Evolutionary conservation across 2,797 vertebrate genomes (phyloP).

Genomic region (Anguilla anguilla): DNA sequence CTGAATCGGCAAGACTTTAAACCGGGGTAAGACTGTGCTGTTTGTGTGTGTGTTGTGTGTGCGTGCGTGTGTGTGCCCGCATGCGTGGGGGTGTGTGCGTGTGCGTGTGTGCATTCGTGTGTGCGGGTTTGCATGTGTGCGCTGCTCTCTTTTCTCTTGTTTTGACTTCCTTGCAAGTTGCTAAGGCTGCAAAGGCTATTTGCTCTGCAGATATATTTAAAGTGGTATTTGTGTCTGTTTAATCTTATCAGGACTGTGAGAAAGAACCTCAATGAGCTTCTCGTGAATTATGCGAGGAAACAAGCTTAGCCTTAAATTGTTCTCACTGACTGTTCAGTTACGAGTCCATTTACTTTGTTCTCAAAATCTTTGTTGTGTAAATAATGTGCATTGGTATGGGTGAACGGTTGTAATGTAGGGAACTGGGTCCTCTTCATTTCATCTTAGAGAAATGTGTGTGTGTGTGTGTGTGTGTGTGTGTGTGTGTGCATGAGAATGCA

Average conservation of each 20-base stretch:
- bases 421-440: neutral
- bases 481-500: neutral
- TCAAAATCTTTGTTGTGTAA: neutral
- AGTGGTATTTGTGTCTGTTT: neutral
- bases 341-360: neutral
- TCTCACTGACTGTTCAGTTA: neutral
- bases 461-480: neutral
- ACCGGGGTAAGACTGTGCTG: slow-evolving; percentile 59
- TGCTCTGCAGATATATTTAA: slow-evolving; percentile 37
- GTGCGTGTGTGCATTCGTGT: neutral
- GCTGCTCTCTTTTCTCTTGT: slow-evolving; percentile 23
- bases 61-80: neutral
- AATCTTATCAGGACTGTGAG: slow-evolving; percentile 6
- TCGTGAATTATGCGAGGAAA: slow-evolving; percentile 15
- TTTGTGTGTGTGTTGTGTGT: slow-evolving; percentile 25
- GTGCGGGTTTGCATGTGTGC: no score
- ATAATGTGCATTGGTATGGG: neutral
- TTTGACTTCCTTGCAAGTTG: slow-evolving; percentile 39
- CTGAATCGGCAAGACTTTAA: slow-evolving; percentile 44
- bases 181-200: slow-evolving; percentile 40
- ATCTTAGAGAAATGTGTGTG: neutral
- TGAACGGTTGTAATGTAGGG: neutral
- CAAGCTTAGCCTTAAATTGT: slow-evolving; percentile 3
- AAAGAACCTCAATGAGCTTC: slow-evolving; percentile 16
- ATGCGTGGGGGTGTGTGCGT: neutral